phyloP scores from a whole-genome alignment of 2,888 invertebrate species.

The Ichneumoninae sp. region DNA sequence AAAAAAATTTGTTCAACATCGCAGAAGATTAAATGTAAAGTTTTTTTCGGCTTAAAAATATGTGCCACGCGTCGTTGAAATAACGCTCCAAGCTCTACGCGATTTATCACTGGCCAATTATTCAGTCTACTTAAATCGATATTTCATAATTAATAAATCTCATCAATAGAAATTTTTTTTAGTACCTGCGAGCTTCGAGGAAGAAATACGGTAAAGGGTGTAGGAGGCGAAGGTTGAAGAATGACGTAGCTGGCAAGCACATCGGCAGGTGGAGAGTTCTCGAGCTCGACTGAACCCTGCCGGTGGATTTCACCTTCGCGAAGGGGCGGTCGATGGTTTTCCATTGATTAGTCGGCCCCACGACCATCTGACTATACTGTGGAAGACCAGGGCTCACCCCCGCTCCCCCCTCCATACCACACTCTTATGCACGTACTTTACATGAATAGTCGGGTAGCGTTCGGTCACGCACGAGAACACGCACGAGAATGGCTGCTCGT shows the following conservation, averaged over 20 bases:
- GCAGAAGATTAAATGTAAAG: neutral
- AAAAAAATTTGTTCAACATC: neutral
- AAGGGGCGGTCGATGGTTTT: constrained; percentile 76
- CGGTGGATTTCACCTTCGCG: constrained; percentile 75
- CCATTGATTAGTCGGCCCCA: constrained; percentile 76
- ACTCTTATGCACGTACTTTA: constrained; percentile 45
- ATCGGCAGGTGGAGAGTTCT: constrained; percentile 69
- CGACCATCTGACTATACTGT: constrained; percentile 73
- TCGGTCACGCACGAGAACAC: constrained; percentile 54
- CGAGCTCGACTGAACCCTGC: constrained; percentile 73
- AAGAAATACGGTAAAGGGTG: constrained; percentile 23
- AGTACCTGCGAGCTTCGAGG: constrained; percentile 60
- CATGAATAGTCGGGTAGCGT: constrained; percentile 28
- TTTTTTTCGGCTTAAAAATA: neutral
- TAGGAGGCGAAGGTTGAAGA: constrained; percentile 49
- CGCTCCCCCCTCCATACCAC: constrained; percentile 11
- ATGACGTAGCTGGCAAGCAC: constrained; percentile 67
- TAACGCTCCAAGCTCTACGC: no score
- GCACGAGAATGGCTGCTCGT: constrained; percentile 5
- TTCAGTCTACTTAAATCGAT: neutral
- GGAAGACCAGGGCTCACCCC: constrained; percentile 48
- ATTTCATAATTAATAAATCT: neutral
- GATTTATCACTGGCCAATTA: neutral
- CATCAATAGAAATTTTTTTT: neutral
- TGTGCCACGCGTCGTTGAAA: neutral